Evolutionary conservation across 2,888 invertebrate genomes (phyloP).

Genomic region (Archips xylosteana): DNA sequence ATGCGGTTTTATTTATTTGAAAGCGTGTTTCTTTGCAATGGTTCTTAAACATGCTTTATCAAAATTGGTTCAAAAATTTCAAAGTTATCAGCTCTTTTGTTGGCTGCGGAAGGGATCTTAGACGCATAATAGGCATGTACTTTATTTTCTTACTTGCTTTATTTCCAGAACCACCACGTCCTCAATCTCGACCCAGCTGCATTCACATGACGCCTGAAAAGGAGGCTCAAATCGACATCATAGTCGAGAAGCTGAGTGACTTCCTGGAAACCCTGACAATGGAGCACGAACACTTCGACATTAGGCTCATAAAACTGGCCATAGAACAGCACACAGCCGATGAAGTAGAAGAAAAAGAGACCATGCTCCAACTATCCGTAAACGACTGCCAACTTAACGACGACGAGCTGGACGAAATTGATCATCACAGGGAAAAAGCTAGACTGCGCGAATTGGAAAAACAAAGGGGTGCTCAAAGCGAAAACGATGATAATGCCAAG

Average conservation of each 20-base stretch:
- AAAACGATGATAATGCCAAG: background rate
- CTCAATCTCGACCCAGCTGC: constrained; percentile 11
- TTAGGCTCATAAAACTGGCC: constrained; percentile 28
- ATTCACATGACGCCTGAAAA: constrained; percentile 31
- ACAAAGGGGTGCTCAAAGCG: background rate
- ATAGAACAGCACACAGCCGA: constrained; percentile 30
- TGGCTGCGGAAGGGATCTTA: no score
- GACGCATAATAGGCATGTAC: no score
- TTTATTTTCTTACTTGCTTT: background rate
- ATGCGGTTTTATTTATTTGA: no score
- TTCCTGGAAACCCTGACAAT: constrained; percentile 18
- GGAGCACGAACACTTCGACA: constrained; percentile 29
- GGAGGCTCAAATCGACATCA: constrained; percentile 29
- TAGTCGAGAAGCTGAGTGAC: constrained; percentile 17
- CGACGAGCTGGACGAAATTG: constrained; percentile 22
- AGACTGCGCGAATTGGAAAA: background rate
- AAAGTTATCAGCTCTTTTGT: no score
- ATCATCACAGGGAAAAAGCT: constrained; percentile 25
- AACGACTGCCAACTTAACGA: constrained; percentile 27
- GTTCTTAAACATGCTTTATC: no score
- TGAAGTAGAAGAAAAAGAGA: constrained; percentile 34
- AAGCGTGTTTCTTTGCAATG: no score
- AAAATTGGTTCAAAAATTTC: no score
- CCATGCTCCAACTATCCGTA: constrained; percentile 28
- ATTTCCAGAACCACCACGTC: constrained; percentile 6